Evolutionary conservation across 2,797 vertebrate species (phyloP).

Genomic region (Sebastes jordani): DNA sequence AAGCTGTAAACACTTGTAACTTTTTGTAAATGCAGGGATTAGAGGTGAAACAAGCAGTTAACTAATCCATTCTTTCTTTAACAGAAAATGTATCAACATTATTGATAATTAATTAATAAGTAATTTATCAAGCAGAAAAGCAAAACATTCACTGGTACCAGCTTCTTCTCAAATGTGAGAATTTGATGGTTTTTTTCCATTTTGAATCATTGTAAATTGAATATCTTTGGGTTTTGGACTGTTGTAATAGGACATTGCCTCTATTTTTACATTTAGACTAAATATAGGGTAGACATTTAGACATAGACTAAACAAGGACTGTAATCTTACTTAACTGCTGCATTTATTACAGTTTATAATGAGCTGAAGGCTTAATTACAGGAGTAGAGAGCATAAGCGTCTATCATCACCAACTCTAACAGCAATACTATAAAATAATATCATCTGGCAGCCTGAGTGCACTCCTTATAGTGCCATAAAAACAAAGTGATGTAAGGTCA

Average conservation of each 20-base stretch:
- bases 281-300: too few species aligned
- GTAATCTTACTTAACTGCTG: not conserved
- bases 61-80: not conserved
- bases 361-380: not conserved
- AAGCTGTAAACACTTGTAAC: not conserved
- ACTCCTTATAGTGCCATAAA: not conserved
- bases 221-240: not conserved
- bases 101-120: not conserved
- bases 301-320: not conserved
- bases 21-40: not conserved
- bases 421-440: not conserved
- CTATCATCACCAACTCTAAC: not conserved
- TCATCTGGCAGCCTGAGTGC: not conserved
- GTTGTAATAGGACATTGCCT: not conserved
- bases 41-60: not conserved
- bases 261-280: not conserved
- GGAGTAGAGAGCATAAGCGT: not conserved
- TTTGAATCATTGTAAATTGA: not conserved
- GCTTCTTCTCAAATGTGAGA: not conserved
- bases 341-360: not conserved
- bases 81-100: not conserved
- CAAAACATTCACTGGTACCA: not conserved
- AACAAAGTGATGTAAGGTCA: conserved; percentile 15
- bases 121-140: not conserved
- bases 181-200: not conserved